phyloP scores from a whole-genome alignment of 2,888 invertebrate genomes.

The Sarcophaga variegata region DNA sequence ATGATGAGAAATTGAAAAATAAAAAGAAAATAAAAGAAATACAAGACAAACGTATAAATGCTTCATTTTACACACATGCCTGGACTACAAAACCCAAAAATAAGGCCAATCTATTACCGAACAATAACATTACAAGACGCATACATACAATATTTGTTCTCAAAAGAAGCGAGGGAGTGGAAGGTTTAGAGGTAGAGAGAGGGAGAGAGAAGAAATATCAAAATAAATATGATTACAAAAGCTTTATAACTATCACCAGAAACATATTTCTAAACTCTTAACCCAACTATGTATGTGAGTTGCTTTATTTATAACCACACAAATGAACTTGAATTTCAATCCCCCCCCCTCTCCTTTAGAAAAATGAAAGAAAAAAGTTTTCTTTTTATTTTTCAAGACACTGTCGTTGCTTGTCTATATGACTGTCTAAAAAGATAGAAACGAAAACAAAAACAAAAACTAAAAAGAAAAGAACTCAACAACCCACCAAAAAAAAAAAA shows the following conservation, averaged over 20 bases:
- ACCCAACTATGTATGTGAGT: neutral
- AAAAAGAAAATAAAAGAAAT: too few relatives aligned
- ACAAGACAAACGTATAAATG: neutral
- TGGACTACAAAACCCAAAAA: neutral
- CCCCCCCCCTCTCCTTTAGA: constrained; percentile 2
- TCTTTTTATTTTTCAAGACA: constrained; percentile 44
- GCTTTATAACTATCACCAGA: constrained; percentile 35
- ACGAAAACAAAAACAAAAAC: constrained; percentile 15
- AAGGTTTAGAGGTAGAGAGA: neutral
- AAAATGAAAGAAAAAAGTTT: constrained; percentile 16
- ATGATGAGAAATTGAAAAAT: constrained; percentile 28
- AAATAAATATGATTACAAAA: constrained; percentile 50
- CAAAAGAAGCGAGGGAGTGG: neutral
- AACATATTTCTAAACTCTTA: neutral
- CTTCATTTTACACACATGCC: too few relatives aligned
- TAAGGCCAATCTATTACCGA: constrained; percentile 50
- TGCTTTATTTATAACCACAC: neutral
- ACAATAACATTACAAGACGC: constrained; percentile 35
- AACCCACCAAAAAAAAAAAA: neutral
- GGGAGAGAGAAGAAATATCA: neutral
- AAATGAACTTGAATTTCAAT: neutral
- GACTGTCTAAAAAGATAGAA: constrained; percentile 31
- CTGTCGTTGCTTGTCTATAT: constrained; percentile 63
- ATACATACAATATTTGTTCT: neutral
- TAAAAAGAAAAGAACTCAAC: neutral